A percentile compares a stretch with the other conserved stretches of the same genome.
Evolutionary conservation across 53 echinoderm and acorn worm genomes (phyloP).

Genomic region (Glandiceps talaboti): DNA sequence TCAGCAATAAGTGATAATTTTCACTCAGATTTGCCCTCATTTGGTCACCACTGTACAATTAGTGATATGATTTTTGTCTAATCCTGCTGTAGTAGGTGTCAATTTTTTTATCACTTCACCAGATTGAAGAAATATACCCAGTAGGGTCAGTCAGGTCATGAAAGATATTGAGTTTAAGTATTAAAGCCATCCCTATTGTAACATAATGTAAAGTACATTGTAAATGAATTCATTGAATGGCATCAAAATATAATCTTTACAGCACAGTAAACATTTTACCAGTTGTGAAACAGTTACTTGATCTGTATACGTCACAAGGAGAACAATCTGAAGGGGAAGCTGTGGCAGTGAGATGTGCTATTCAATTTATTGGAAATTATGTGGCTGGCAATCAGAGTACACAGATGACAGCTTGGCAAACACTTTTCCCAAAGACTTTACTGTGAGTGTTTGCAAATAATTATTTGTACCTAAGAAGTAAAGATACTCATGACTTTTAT

Average conservation of each 20-base stretch:
- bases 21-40: too few relatives aligned
- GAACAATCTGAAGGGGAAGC: constrained; percentile 9
- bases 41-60: too few relatives aligned
- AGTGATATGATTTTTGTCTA: too few relatives aligned
- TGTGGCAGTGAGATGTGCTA: constrained; percentile 31
- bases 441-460: constrained; percentile 30
- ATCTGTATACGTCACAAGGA: neutral
- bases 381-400: constrained; percentile 23
- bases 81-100: too few relatives aligned
- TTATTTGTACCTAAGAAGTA: neutral
- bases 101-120: too few relatives aligned
- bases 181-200: neutral
- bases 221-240: neutral
- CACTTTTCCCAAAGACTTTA: constrained; percentile 28
- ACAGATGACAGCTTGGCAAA: constrained; percentile 26
- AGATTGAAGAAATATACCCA: too few relatives aligned
- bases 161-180: neutral
- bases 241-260: too few relatives aligned
- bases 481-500: too few relatives aligned
- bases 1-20: too few relatives aligned
- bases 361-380: constrained; percentile 46
- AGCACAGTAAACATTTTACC: constrained; percentile 15
- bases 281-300: constrained; percentile 12
- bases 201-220: neutral
- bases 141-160: too few relatives aligned